Percentiles rank a stretch among this genome's conserved stretches.
phyloP scores from a whole-genome alignment of 2,113 vertebrate species.

The Petrocephalus microphthalmus region DNA sequence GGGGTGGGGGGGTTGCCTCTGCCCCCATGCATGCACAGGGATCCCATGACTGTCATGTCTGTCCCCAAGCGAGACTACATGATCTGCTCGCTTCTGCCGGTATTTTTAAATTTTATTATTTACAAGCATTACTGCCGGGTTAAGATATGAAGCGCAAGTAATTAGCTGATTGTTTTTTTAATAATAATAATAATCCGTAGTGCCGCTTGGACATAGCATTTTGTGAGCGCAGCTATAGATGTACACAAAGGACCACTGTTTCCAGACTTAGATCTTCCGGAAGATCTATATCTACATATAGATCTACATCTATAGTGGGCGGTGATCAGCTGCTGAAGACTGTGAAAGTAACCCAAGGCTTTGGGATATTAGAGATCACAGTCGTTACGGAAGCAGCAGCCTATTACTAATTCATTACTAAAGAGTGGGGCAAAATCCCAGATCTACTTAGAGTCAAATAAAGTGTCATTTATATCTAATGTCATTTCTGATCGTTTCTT shows the following conservation, averaged over 20 bases:
- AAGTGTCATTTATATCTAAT: conserved; percentile 13
- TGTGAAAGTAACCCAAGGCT: not conserved
- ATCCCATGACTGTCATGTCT: not conserved
- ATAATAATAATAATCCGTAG: not conserved
- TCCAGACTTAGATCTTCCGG: not conserved
- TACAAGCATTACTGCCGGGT: not conserved
- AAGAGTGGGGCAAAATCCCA: not conserved
- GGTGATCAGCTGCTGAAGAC: not conserved
- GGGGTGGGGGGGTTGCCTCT: not conserved
- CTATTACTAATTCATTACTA: not conserved
- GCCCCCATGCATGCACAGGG: not conserved
- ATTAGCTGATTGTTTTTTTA: not conserved
- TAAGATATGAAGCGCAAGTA: not conserved
- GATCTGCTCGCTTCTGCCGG: not conserved
- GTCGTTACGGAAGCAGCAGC: not conserved
- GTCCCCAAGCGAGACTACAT: not conserved
- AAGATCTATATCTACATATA: not conserved
- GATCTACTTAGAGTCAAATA: conserved; percentile 7
- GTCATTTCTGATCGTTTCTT: not conserved
- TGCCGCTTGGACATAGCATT: not conserved
- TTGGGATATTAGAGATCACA: not conserved
- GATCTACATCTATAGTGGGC: not conserved
- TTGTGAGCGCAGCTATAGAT: not conserved
- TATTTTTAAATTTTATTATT: not conserved
- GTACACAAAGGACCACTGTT: not conserved